phyloP scores from a whole-genome alignment of 2,113 vertebrate species.

The Narcine bancroftii region DNA sequence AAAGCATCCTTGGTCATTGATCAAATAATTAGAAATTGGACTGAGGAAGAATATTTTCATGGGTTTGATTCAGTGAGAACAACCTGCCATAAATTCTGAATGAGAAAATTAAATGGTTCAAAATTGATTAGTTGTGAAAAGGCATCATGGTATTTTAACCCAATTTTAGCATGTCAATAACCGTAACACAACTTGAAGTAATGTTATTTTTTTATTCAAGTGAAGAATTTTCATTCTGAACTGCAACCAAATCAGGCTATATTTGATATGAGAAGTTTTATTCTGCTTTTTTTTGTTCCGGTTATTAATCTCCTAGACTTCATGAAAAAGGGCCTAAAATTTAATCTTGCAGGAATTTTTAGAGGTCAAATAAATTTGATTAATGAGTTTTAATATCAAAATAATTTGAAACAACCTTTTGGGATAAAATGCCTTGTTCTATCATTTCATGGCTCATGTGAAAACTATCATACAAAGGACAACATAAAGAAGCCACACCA shows the following conservation, averaged over 20 bases:
- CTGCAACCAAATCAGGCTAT: background rate
- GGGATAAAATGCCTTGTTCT: background rate
- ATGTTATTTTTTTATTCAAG: background rate
- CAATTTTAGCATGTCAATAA: background rate
- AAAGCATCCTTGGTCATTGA: background rate
- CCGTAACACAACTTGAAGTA: no score
- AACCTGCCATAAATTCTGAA: background rate
- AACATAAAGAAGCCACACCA: background rate
- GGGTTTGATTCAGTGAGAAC: background rate
- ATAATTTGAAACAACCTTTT: background rate
- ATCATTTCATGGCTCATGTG: background rate
- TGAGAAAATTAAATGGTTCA: background rate
- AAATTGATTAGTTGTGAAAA: background rate
- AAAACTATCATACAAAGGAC: background rate
- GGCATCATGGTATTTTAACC: background rate
- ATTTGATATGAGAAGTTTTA: background rate
- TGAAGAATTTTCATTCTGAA: background rate
- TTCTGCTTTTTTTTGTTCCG: background rate
- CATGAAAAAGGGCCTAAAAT: background rate
- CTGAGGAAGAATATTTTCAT: constrained; percentile 5
- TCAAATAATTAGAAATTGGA: background rate
- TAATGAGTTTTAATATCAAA: constrained; percentile 2
- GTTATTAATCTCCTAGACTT: background rate
- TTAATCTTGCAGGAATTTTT: background rate
- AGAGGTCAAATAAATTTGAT: background rate